Conservation (phyloP, 2,797 vertebrate species). For the Poecilia gillii region DNA sequence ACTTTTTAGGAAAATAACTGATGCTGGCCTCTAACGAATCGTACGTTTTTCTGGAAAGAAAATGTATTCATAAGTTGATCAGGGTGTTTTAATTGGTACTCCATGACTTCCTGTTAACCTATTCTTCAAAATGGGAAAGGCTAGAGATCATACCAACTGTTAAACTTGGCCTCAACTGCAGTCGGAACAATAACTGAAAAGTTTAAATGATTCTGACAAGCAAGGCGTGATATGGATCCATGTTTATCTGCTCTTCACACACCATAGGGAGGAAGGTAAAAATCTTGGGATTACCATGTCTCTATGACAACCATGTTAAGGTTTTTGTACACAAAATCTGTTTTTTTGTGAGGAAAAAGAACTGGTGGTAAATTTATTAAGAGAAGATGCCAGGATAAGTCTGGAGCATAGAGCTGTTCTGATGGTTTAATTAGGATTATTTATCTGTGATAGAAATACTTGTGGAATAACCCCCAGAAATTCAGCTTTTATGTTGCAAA, state of each 20-base stretch:
- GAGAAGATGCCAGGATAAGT: not conserved
- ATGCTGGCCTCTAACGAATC: not conserved
- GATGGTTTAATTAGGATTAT: not conserved
- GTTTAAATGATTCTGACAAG: too few relatives aligned
- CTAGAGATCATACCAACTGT: too few relatives aligned
- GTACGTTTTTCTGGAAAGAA: too few relatives aligned
- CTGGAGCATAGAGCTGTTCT: not conserved
- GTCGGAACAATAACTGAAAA: too few relatives aligned
- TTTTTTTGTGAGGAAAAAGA: not conserved
- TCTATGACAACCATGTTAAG: not conserved
- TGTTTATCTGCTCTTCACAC: too few relatives aligned
- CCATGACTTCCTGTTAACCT: not conserved
- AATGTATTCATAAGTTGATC: not conserved
- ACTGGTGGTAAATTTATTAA: not conserved
- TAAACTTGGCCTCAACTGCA: too few relatives aligned
- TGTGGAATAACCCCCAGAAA: not conserved
- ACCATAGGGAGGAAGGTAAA: too few relatives aligned
- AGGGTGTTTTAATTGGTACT: not conserved
- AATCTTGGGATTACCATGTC: not conserved
- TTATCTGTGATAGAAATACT: not conserved
- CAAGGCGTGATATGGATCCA: too few relatives aligned
- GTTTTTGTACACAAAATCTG: not conserved
- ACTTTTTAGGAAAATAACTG: not conserved
- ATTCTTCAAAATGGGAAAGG: too few relatives aligned
- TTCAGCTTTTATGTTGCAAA: not conserved